These are phyloP conservation scores for Amiota minor DNA, from an alignment of 2,888 invertebrate species.

Conservation along the genomic window DNA sequence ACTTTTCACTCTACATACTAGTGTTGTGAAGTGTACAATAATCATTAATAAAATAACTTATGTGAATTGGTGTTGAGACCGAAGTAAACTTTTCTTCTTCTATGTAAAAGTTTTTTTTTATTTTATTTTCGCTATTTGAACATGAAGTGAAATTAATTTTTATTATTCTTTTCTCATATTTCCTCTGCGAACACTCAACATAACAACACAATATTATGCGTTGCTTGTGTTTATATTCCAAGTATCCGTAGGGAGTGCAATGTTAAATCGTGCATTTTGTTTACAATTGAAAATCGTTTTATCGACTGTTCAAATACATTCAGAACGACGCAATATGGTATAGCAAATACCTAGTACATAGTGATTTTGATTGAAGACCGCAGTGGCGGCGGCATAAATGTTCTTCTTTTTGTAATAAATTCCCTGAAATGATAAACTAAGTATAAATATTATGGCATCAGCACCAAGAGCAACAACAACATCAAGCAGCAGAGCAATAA, in stretches of 20 bases:
- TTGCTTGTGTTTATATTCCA: slow-evolving; percentile 50
- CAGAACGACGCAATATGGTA: slow-evolving; percentile 26
- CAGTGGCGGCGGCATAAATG: slow-evolving; percentile 19
- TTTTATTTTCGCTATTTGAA: not conserved
- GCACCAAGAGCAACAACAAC: not conserved
- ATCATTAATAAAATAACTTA: no score
- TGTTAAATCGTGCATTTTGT: slow-evolving; percentile 66
- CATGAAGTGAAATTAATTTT: slow-evolving; percentile 11
- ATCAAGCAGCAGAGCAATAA: not conserved
- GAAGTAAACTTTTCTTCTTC: no score
- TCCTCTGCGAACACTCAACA: not conserved
- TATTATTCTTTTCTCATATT: not conserved
- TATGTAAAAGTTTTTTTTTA: not conserved
- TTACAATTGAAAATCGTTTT: slow-evolving; percentile 65
- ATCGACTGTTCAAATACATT: slow-evolving; percentile 53
- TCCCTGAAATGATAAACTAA: slow-evolving; percentile 22
- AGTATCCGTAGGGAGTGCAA: slow-evolving; percentile 55
- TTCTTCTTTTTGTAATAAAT: slow-evolving; percentile 6
- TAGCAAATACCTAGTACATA: slow-evolving; percentile 16
- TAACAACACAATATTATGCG: no score
- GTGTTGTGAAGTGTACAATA: no score
- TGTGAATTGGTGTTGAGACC: no score
- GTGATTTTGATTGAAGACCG: slow-evolving; percentile 11
- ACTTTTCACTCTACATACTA: no score
- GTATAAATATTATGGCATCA: slow-evolving; percentile 18